Conservation (phyloP, 2,797 vertebrate genomes). For the Smutsia temminckii region DNA sequence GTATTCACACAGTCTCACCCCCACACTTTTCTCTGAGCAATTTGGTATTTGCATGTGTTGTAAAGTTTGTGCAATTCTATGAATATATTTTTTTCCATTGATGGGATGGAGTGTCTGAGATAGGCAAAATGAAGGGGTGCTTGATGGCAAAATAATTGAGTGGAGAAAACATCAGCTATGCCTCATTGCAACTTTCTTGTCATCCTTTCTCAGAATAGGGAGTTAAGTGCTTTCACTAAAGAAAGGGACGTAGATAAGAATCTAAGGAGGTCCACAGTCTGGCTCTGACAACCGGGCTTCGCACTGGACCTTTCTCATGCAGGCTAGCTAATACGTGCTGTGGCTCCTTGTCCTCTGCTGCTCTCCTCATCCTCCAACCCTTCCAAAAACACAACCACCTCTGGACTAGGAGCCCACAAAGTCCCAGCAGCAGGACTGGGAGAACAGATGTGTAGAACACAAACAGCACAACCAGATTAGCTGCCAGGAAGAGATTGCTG, state of each 20-base stretch:
- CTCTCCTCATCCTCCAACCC: neutral
- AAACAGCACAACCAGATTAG: neutral
- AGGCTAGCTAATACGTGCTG: neutral
- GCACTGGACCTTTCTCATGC: neutral
- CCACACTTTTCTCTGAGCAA: slow-evolving; percentile 4
- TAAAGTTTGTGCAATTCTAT: neutral
- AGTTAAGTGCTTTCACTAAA: neutral
- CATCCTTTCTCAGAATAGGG: neutral
- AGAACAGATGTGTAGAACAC: neutral
- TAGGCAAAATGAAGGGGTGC: neutral
- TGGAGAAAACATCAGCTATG: neutral
- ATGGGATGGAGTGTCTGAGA: neutral
- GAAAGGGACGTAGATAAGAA: neutral
- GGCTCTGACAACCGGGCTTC: neutral
- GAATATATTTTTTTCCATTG: neutral
- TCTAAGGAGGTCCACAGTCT: neutral
- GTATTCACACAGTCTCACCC: neutral
- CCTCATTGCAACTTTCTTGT: neutral
- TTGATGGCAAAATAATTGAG: neutral
- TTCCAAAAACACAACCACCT: neutral
- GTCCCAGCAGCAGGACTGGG: neutral
- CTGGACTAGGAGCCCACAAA: neutral
- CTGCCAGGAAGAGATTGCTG: neutral
- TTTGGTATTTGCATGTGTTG: neutral
- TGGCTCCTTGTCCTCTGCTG: neutral